These are phyloP conservation scores for Dicaeum eximium DNA, from an alignment of 2,113 vertebrate species.

Conservation along the genomic window DNA sequence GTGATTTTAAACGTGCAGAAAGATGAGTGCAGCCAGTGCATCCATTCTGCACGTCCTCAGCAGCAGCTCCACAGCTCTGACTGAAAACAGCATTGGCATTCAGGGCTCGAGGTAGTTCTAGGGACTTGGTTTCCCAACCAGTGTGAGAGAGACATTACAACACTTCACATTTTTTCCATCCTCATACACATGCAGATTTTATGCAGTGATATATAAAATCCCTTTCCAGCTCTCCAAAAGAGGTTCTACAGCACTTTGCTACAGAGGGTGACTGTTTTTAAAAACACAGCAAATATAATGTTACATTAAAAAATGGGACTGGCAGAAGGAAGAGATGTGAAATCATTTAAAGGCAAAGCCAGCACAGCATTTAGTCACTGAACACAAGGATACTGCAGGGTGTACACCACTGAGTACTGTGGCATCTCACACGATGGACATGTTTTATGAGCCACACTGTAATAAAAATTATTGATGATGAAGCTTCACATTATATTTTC, in stretches of 20 bases:
- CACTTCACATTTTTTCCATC: constrained; percentile 12
- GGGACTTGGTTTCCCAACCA: background rate
- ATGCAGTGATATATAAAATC: background rate
- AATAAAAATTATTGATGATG: background rate
- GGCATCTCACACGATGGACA: background rate
- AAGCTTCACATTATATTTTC: background rate
- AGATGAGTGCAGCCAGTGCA: background rate
- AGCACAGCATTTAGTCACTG: background rate
- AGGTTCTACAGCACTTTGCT: background rate
- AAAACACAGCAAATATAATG: background rate
- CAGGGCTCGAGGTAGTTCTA: background rate
- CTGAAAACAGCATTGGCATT: constrained; percentile 13
- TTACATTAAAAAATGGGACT: constrained; percentile 20
- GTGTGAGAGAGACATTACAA: background rate
- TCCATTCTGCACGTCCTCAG: background rate
- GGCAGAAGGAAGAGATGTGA: background rate
- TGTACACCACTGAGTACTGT: background rate
- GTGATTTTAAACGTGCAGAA: background rate
- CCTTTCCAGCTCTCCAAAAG: background rate
- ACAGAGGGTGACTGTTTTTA: background rate
- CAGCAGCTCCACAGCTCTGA: background rate
- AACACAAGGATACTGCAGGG: background rate
- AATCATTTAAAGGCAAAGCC: constrained; percentile 4
- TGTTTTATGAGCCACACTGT: background rate
- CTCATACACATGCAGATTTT: background rate